A percentile compares a stretch with the other conserved stretches of the same genome.
phyloP scores from a whole-genome alignment of 2,888 invertebrate species.

The Leptarthrus brevirostris region DNA sequence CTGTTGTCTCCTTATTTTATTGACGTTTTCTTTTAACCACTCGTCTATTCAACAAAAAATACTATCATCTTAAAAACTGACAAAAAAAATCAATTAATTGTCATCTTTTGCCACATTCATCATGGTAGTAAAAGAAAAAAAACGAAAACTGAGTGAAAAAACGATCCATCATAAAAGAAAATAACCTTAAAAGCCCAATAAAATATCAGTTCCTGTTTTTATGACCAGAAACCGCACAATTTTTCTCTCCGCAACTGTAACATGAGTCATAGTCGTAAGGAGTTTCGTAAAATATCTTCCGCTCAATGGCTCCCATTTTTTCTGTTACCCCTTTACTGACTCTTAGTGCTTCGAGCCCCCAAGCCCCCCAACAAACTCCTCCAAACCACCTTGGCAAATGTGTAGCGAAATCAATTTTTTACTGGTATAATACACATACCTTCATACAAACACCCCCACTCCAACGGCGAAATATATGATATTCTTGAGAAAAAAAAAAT shows the following conservation, averaged over 20 bases:
- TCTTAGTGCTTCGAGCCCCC: not conserved
- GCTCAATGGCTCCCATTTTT: not conserved
- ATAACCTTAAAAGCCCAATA: not conserved
- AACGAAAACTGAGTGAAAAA: not conserved
- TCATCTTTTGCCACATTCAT: not conserved
- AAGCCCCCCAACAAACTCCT: not conserved
- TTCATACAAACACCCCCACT: not conserved
- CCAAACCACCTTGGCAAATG: not conserved
- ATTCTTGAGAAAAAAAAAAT: not conserved
- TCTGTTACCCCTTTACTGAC: not conserved
- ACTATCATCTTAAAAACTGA: not conserved
- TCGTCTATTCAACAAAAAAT: too few relatives aligned
- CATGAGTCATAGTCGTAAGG: slow-evolving; percentile 3
- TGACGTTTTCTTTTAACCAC: too few relatives aligned
- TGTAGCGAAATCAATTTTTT: slow-evolving; percentile 22
- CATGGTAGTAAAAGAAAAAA: not conserved
- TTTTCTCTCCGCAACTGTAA: slow-evolving; percentile 21
- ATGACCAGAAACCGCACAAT: slow-evolving; percentile 1
- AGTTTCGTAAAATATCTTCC: not conserved
- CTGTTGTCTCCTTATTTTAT: too few relatives aligned
- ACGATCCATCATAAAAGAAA: not conserved
- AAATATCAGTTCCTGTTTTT: slow-evolving; percentile 18
- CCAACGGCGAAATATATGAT: not conserved
- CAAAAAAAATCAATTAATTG: slow-evolving; percentile 13
- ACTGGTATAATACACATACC: not conserved